phyloP scores from a whole-genome alignment of 2,113 vertebrate genomes.

The Mesocricetus auratus region DNA sequence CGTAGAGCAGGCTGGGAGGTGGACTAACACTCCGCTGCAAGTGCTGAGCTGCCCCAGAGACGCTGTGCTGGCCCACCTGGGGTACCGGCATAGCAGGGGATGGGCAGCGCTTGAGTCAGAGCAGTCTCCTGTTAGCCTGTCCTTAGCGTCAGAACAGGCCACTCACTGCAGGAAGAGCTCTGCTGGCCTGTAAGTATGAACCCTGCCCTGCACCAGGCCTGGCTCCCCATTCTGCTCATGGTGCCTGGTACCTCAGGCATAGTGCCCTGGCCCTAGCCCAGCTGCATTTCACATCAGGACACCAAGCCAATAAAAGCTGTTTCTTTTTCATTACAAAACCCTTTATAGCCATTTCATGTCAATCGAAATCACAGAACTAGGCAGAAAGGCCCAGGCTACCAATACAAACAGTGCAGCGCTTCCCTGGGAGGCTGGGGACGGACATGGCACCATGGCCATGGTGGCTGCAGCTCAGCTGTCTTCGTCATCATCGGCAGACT shows the following conservation, averaged over 20 bases:
- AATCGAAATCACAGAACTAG: slow-evolving; percentile 86
- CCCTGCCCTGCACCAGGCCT: not conserved
- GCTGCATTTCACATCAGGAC: not conserved
- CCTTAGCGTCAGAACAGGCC: not conserved
- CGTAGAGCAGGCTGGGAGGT: not conserved
- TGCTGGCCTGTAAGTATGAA: not conserved
- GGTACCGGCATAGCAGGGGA: not conserved
- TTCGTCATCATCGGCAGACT: slow-evolving; percentile 83
- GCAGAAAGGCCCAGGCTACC: slow-evolving; percentile 71
- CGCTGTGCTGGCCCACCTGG: not conserved
- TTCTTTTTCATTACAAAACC: slow-evolving; percentile 89
- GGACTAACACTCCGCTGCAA: not conserved
- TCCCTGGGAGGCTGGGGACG: slow-evolving; percentile 3
- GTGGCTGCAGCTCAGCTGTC: slow-evolving; percentile 81
- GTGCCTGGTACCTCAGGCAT: not conserved
- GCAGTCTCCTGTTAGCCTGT: not conserved
- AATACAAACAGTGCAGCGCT: slow-evolving; percentile 82
- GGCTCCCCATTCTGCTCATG: not conserved
- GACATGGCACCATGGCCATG: slow-evolving; percentile 30
- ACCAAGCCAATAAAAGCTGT: slow-evolving; percentile 74
- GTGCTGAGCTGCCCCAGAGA: not conserved
- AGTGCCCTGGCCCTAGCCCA: not conserved
- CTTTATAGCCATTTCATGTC: slow-evolving; percentile 88
- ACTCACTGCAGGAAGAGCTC: too few species aligned
- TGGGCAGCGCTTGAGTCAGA: not conserved